Evolutionary conservation across 2,113 vertebrate genomes (phyloP).

Genomic region (Ophthalmotilapia sp.): DNA sequence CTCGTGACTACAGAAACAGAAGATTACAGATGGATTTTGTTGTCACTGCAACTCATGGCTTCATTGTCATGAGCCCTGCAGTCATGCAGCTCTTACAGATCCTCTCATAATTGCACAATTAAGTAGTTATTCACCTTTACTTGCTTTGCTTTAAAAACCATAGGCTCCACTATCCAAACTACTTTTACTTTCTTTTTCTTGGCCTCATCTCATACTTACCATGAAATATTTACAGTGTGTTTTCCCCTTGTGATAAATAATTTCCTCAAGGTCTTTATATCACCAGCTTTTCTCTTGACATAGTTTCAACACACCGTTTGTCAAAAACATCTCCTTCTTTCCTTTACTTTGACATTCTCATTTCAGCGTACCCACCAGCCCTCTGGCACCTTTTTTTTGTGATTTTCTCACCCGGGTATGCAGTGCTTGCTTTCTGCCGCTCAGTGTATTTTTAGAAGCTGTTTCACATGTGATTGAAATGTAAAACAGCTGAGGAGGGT

Average conservation of each 20-base stretch:
- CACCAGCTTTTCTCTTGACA: not conserved
- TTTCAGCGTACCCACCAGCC: not conserved
- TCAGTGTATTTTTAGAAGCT: not conserved
- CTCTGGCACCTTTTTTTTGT: not conserved
- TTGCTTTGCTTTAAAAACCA: not conserved
- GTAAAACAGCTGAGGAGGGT: not conserved
- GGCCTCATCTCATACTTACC: not conserved
- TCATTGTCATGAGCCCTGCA: not conserved
- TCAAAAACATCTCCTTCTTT: not conserved
- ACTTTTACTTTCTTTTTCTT: not conserved
- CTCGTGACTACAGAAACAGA: not conserved
- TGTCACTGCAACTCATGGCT: not conserved
- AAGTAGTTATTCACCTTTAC: not conserved
- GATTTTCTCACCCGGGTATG: not conserved
- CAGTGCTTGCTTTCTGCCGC: not conserved
- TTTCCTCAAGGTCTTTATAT: constrained; percentile 11
- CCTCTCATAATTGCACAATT: not conserved
- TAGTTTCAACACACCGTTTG: not conserved
- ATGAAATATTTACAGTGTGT: not conserved
- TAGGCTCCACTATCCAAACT: not conserved
- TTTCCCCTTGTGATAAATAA: not conserved
- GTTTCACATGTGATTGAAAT: not conserved
- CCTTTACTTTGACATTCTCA: not conserved
- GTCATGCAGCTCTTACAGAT: not conserved
- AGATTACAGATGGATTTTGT: not conserved